Evolutionary conservation across 2,113 vertebrate species (phyloP), one percentile per base, ranked within the genome.

Genomic region (Acrocephalus arundinaceus): DNA sequence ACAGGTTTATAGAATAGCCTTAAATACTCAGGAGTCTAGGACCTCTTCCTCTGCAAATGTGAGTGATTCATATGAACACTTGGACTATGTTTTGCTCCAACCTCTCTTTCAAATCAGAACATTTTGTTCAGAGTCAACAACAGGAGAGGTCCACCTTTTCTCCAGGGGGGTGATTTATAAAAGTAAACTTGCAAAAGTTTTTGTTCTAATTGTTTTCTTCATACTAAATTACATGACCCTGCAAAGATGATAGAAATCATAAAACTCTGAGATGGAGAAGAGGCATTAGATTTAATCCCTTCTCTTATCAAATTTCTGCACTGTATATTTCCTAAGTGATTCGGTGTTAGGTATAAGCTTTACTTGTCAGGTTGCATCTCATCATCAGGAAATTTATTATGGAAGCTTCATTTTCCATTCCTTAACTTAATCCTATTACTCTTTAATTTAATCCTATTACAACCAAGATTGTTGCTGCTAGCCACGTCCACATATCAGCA

Each of bases 361-460:
- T 90, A 66, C 58, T 83, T 85, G 37, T 90, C 88, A 86, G 68
- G 63, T 92, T 2, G 2, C 89, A 37, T 71, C 59, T 70, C 49
- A 90, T 59, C 71, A 91, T 74, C 51, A 62, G 73, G 76, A 81
- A 89, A 94, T 87, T 63, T 92, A 59, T 78, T 71, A 72, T 2
- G 49, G 52, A 89, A 63, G 27, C 61, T 93, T 92, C 43, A 88
- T 84, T 92, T 82, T 89, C 78, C 27, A 51, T 63, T 82, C 71
- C 55, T 91, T 85, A 87, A 70, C 35, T 85, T 96, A 94, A 96
- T 91, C 78, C 18, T 85, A 89, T 94, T 94, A 66, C 23, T 82
- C 49, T 18, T 82, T 89, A 76, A 94, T 93, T 89, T 94, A 87
- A 93, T 87, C 71, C 62, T 79, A 37, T 89, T 85, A 85, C 55